Conservation (phyloP, 2,113 vertebrate genomes). For the Myiagra hebetior region DNA sequence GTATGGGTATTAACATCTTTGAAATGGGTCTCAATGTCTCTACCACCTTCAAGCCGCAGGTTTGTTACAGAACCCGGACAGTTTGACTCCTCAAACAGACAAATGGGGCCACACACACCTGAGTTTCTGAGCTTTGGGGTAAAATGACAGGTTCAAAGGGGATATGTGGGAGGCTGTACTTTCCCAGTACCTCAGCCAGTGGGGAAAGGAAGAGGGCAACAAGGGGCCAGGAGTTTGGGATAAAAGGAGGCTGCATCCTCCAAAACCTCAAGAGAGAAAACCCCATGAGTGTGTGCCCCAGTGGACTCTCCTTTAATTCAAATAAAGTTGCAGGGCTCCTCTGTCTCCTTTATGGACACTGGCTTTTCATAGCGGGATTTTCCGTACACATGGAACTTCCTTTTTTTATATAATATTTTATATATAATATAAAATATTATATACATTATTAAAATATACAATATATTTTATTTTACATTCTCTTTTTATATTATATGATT, state of each 20-base stretch:
- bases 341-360: background rate
- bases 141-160: background rate
- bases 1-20: background rate
- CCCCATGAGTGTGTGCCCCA: rapidly evolving
- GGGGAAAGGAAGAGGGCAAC: background rate
- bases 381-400: background rate
- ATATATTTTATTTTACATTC: no score
- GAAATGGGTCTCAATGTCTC: background rate
- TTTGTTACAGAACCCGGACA: background rate
- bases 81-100: background rate
- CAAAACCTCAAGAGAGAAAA: rapidly evolving
- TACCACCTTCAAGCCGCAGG: background rate
- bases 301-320: background rate
- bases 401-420: background rate
- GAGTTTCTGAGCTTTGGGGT: background rate
- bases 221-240: rapidly evolving
- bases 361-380: background rate
- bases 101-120: rapidly evolving
- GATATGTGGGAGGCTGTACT: background rate
- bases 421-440: no score
- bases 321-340: background rate
- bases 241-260: background rate
- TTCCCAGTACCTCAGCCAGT: background rate
- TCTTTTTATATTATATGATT: no score
- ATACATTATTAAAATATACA: no score